These are phyloP conservation scores for Opisthocomus hoazin DNA, from an alignment of 2,113 vertebrate species.

Conservation along the genomic window DNA sequence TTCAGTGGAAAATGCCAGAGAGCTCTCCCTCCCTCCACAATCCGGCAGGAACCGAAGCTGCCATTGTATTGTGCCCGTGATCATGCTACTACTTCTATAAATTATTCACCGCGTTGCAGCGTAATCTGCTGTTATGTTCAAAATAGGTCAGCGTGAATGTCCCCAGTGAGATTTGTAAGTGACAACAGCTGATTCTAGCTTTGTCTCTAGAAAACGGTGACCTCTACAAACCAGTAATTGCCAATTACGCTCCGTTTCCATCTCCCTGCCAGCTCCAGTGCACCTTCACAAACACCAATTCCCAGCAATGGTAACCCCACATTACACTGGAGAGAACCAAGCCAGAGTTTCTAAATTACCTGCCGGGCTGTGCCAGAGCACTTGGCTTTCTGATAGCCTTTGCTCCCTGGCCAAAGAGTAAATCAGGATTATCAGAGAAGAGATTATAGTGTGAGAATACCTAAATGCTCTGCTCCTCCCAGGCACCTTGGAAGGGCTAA, in stretches of 20 bases:
- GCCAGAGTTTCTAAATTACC: neutral
- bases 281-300: neutral
- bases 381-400: conserved; percentile 34
- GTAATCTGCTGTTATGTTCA: conserved; percentile 61
- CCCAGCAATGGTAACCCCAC: neutral
- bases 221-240: conserved; percentile 11
- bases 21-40: conserved; percentile 45
- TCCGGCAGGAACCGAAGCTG: conserved; percentile 47
- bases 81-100: conserved; percentile 59
- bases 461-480: neutral
- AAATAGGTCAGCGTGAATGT: conserved; percentile 62
- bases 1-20: conserved; percentile 67
- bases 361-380: neutral
- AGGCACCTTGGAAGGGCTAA: neutral
- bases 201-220: conserved; percentile 13
- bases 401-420: conserved; percentile 4
- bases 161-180: conserved; percentile 38
- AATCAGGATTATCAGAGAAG: conserved; percentile 28
- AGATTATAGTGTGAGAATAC: conserved; percentile 20
- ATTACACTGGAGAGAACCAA: neutral
- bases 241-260: neutral
- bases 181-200: conserved; percentile 3
- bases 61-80: conserved; percentile 18
- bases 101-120: conserved; percentile 68
- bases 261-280: neutral